Evolutionary conservation across 1,140 invertebrate genomes (phyloP).

Genomic region (Drosophila pruinosa): DNA sequence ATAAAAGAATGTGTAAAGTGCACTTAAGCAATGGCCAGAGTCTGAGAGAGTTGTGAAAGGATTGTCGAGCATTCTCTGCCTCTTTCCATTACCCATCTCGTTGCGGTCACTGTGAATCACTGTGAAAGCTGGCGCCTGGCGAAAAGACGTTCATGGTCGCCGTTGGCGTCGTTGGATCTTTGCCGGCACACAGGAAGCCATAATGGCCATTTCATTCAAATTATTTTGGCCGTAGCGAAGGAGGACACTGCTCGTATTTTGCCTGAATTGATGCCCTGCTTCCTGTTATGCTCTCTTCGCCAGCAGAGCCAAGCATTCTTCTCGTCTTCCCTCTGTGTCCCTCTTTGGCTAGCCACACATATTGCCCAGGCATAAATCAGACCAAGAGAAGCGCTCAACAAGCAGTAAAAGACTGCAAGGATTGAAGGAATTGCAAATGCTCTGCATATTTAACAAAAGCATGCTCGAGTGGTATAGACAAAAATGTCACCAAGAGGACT

Average conservation of each 20-base stretch:
- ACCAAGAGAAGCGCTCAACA: not conserved
- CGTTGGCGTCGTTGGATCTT: conserved; percentile 39
- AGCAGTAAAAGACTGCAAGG: not conserved
- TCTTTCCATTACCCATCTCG: not conserved
- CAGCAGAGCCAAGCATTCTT: conserved; percentile 3
- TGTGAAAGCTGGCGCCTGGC: conserved; percentile 56
- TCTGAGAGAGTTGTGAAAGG: conserved; percentile 31
- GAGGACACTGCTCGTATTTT: conserved; percentile 46
- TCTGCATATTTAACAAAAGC: conserved; percentile 1
- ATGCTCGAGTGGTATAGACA: not conserved
- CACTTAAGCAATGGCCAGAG: conserved; percentile 64
- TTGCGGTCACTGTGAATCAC: conserved; percentile 65
- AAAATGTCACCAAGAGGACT: not conserved
- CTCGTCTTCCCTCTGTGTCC: not conserved
- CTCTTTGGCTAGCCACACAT: conserved; percentile 35
- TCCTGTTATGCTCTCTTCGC: conserved; percentile 60
- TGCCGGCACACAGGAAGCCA: conserved; percentile 59
- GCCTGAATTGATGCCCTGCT: conserved; percentile 69
- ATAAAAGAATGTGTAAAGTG: conserved; percentile 76
- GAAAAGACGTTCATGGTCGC: conserved; percentile 51
- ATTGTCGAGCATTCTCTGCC: conserved; percentile 43
- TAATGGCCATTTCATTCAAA: conserved; percentile 83
- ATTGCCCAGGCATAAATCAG: conserved; percentile 66
- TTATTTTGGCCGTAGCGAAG: conserved; percentile 65
- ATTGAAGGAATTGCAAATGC: not conserved